Evolutionary conservation across 2,888 invertebrate species (phyloP).

Genomic region (Nephrotoma flavescens): DNA sequence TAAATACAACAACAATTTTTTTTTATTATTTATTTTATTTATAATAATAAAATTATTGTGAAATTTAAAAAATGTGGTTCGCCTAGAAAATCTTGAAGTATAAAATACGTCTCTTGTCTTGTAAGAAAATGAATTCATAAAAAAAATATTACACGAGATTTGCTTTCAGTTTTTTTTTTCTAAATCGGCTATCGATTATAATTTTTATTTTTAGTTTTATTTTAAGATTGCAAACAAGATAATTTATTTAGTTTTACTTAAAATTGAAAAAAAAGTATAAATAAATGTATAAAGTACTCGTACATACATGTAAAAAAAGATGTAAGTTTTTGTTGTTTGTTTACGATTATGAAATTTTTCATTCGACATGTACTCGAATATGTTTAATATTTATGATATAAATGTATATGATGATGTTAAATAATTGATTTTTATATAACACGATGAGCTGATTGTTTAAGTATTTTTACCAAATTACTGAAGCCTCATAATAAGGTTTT

Average conservation of each 20-base stretch:
- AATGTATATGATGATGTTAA: not conserved
- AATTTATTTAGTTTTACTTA: not conserved
- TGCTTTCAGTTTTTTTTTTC: not conserved
- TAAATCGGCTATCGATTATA: not conserved
- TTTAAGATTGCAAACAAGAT: not conserved
- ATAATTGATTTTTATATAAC: not conserved
- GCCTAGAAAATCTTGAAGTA: constrained; percentile 9
- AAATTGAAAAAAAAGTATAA: not conserved
- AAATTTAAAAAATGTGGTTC: constrained; percentile 12
- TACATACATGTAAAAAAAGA: not conserved
- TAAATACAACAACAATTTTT: not conserved
- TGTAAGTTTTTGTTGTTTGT: not conserved
- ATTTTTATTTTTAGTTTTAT: not conserved
- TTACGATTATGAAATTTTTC: not conserved
- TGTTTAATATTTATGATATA: not conserved
- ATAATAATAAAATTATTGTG: constrained; percentile 7
- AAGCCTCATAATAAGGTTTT: no score
- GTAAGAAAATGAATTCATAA: not conserved
- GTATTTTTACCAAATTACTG: not conserved
- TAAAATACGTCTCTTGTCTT: not conserved
- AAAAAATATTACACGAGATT: not conserved
- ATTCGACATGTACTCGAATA: not conserved
- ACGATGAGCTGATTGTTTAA: not conserved
- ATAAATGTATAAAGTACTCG: not conserved
- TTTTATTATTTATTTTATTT: not conserved